These are phyloP conservation scores for Sylvia borin DNA, from an alignment of 2,797 vertebrate genomes.

Conservation along the genomic window DNA sequence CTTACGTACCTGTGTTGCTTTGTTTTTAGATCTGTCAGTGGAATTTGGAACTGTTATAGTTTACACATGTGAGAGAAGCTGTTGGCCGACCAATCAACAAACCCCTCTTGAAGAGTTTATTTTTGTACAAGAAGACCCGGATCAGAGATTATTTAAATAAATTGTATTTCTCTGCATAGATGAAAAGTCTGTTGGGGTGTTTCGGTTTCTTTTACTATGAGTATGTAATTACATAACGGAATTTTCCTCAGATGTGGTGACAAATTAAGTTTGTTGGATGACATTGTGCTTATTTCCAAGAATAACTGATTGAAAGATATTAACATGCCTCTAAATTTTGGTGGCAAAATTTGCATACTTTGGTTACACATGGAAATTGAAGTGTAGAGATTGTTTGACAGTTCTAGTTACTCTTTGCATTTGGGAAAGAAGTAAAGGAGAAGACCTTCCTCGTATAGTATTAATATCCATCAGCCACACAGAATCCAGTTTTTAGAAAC, in stretches of 20 bases:
- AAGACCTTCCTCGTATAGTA: not conserved
- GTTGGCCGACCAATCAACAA: conserved; percentile 80
- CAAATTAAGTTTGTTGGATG: not conserved
- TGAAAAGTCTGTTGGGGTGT: not conserved
- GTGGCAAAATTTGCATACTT: not conserved
- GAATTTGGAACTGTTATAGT: conserved; percentile 91
- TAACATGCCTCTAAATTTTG: not conserved
- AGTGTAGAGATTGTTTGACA: not conserved
- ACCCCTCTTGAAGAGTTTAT: conserved; percentile 83
- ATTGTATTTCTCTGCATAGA: not conserved
- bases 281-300: not conserved
- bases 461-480: not conserved
- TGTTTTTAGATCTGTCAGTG: conserved; percentile 72
- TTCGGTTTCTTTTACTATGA: not conserved
- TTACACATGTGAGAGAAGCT: conserved; percentile 88
- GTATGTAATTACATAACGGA: not conserved
- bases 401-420: not conserved
- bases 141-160: conserved; percentile 89
- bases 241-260: not conserved
- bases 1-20: not conserved
- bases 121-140: conserved; percentile 88
- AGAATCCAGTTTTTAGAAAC: not conserved
- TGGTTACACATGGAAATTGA: accelerated
- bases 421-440: not conserved
- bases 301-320: not conserved